phyloP scores from a whole-genome alignment of 1,140 invertebrate species.

The Drosophila lacertosa region DNA sequence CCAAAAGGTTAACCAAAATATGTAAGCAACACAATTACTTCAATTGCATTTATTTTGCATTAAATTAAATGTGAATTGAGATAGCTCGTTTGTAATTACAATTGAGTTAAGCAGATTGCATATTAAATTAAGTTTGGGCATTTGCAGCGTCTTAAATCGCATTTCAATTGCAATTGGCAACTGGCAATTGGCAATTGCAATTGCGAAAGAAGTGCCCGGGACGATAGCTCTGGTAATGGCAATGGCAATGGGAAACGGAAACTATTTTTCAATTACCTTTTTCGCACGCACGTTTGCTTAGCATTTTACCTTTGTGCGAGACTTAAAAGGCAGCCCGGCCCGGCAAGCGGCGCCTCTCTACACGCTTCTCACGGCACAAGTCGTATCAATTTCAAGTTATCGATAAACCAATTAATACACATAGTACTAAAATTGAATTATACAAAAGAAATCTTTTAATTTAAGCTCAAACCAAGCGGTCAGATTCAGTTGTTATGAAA shows the following conservation, averaged over 20 bases:
- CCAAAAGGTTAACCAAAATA: slow-evolving; percentile 29
- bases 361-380: slow-evolving; percentile 6
- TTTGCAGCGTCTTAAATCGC: not conserved
- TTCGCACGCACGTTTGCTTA: slow-evolving; percentile 80
- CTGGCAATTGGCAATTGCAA: slow-evolving; percentile 55
- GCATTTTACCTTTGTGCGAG: slow-evolving; percentile 65
- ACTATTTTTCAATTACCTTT: slow-evolving; percentile 82
- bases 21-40: slow-evolving; percentile 6
- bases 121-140: not conserved
- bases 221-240: slow-evolving; percentile 26
- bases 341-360: not conserved
- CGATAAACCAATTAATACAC: not conserved
- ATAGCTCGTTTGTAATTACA: slow-evolving; percentile 51
- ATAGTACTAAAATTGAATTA: too few relatives aligned
- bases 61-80: slow-evolving; percentile 5
- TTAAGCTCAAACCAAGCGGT: too few relatives aligned
- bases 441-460: not conserved
- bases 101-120: slow-evolving; percentile 42
- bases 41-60: slow-evolving; percentile 3
- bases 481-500: too few relatives aligned
- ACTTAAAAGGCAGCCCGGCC: slow-evolving; percentile 13
- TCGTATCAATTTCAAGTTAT: not conserved
- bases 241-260: slow-evolving; percentile 61
- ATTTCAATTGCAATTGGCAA: slow-evolving; percentile 59
- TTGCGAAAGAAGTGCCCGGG: slow-evolving; percentile 11